Conservation (phyloP, 2,888 invertebrate species). For the Cephus runcator region DNA sequence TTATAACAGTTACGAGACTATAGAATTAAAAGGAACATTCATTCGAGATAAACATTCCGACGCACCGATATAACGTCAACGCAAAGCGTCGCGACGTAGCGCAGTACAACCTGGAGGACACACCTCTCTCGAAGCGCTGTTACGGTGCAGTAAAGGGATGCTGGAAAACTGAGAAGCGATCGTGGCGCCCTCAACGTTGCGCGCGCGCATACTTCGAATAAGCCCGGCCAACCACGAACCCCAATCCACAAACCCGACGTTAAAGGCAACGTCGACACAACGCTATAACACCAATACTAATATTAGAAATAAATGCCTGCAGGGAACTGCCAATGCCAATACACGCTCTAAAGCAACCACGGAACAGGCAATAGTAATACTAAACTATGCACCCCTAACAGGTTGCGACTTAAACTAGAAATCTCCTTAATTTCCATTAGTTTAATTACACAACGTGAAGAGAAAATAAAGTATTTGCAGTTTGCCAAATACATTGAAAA, state of each 20-base stretch:
- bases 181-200: constrained; percentile 43
- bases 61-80: no score
- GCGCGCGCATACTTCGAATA: constrained; percentile 54
- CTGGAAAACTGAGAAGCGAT: constrained; percentile 62
- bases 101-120: constrained; percentile 35
- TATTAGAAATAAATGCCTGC: no score
- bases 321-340: no score
- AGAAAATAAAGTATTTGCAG: neutral
- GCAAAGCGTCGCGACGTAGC: no score
- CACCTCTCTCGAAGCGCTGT: constrained; percentile 52
- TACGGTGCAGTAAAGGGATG: constrained; percentile 61
- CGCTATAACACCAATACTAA: neutral
- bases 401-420: constrained; percentile 8
- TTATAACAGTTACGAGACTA: no score
- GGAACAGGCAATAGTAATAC: no score
- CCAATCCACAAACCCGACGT: neutral
- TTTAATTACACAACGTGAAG: constrained; percentile 14
- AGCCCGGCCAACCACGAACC: constrained; percentile 34
- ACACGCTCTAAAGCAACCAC: no score
- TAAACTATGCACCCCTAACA: no score
- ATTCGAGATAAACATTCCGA: no score
- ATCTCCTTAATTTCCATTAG: constrained; percentile 21
- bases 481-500: no score
- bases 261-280: neutral
- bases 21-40: no score